Evolutionary conservation across 2,888 invertebrate genomes (phyloP).

Genomic region (Drosophila greeni): DNA sequence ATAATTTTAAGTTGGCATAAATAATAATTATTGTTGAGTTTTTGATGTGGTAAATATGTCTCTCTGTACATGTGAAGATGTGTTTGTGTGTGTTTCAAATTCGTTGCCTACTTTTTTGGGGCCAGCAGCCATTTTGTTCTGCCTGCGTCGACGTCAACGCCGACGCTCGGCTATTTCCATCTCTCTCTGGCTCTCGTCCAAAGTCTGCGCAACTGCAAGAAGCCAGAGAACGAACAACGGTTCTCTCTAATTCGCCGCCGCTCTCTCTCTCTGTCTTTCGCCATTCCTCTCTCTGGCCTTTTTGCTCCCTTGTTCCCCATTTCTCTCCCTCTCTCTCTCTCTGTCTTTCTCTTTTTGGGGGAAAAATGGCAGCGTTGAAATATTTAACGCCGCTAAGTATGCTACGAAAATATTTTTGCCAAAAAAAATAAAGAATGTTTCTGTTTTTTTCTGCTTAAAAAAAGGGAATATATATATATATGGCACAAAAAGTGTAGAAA

Average conservation of each 20-base stretch:
- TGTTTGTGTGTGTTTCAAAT: slow-evolving; percentile 16
- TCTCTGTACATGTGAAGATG: no score
- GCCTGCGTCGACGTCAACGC: slow-evolving; percentile 36
- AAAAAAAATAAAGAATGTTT: slow-evolving; percentile 9
- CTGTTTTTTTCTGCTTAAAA: slow-evolving; percentile 8
- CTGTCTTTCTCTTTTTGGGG: slow-evolving; percentile 12
- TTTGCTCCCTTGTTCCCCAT: slow-evolving; percentile 1
- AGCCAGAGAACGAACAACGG: slow-evolving; percentile 17
- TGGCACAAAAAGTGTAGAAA: slow-evolving; percentile 4
- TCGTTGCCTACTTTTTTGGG: slow-evolving; percentile 61
- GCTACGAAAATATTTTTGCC: slow-evolving; percentile 63
- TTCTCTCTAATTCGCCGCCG: slow-evolving; percentile 22
- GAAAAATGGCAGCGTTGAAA: slow-evolving; percentile 71
- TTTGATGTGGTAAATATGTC: not conserved
- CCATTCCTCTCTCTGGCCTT: slow-evolving; percentile 6
- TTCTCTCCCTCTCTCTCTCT: slow-evolving; percentile 4
- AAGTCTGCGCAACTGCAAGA: slow-evolving; percentile 59
- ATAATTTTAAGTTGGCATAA: slow-evolving; percentile 2
- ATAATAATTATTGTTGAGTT: slow-evolving; percentile 20
- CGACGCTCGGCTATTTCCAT: slow-evolving; percentile 12
- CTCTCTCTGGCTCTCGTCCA: slow-evolving; percentile 15
- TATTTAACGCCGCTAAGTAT: slow-evolving; percentile 73
- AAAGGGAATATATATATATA: slow-evolving; percentile 14
- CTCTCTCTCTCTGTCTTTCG: slow-evolving; percentile 24
- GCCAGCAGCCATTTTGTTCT: slow-evolving; percentile 63